Evolutionary conservation across 2,888 invertebrate genomes (phyloP), one percentile per base, ranked within the genome.

Genomic region (Caenorhabditis zanzibari): DNA sequence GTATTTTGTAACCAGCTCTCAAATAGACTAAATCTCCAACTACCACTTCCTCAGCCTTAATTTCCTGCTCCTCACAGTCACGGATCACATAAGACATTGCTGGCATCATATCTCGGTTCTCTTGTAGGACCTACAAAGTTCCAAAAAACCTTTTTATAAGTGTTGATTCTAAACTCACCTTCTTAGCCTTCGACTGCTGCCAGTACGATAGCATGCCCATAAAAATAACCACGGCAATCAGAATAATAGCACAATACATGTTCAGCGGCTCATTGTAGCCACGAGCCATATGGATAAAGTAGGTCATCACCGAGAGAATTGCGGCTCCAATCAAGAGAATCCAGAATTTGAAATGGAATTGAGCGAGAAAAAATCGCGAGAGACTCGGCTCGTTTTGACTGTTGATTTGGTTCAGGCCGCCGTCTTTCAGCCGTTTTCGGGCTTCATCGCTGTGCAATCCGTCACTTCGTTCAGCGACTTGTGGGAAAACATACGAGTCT

Each of bases 11-110:
- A 10, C 92, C 90, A n/a, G 88, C 84, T 61, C 89, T 81, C 32
- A 91, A 83, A 56, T 90, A 86, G 0, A 92, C 88, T n/a, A 92
- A 71, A 81, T 92, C 92, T 24, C 92, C 92, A 14, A 92, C 89
- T 2, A 93, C 92, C n/a, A 92, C 82, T 32, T 92, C 90, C 14
- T 88, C 90, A 12, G 90, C 88, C 24, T 71, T 71, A n/a, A 92
- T 85, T 59, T 86, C 88, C 91, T 96, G 94, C 93, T 97, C 97
- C 93, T 97, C 96, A 90, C 97, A 96, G 93, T 97, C 97, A 90
- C 98, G 95, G 92, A 98, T 90, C 10, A 93, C 93, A 35, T 87
- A 71, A 49, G 91, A 85, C 75, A 85, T 89, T 72, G 88, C 61
- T 61, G 89, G 90, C 73, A 91, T 85, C 63, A 90, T 85, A 47